These are phyloP conservation scores for Camponotus vicinus DNA, from an alignment of 1,140 invertebrate genomes.

Conservation along the genomic window DNA sequence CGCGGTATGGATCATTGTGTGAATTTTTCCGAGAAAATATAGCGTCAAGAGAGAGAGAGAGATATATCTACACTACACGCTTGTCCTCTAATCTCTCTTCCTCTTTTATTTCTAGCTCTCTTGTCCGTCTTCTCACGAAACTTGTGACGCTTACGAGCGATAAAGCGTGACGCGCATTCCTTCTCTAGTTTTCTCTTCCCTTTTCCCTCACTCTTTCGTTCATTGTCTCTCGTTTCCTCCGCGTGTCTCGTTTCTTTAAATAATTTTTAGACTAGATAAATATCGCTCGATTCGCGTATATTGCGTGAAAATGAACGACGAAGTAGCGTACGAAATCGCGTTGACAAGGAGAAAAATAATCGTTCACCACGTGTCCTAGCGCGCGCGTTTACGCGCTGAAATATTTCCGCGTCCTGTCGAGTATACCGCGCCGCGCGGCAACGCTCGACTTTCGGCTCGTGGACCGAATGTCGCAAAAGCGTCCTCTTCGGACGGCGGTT, in stretches of 20 bases:
- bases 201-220: not conserved
- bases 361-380: not conserved
- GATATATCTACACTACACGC: not conserved
- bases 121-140: not conserved
- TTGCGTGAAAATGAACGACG: not conserved
- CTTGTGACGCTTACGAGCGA: slow-evolving; percentile 28
- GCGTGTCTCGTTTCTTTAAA: not conserved
- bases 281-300: slow-evolving; percentile 20
- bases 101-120: not conserved
- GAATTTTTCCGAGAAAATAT: too few species aligned
- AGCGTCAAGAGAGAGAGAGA: too few species aligned
- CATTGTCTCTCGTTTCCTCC: not conserved
- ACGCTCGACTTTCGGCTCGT: not conserved
- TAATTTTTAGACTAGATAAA: not conserved
- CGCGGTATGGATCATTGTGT: not conserved
- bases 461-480: not conserved
- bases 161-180: slow-evolving; percentile 3
- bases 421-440: not conserved
- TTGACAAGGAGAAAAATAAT: not conserved
- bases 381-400: slow-evolving; percentile 2
- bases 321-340: not conserved
- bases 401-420: not conserved
- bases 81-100: not conserved
- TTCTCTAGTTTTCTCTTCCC: not conserved
- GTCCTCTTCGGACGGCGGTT: slow-evolving; percentile 4